These are phyloP conservation scores for Catharus bicknelli DNA, from an alignment of 2,113 vertebrate species.

Conservation along the genomic window DNA sequence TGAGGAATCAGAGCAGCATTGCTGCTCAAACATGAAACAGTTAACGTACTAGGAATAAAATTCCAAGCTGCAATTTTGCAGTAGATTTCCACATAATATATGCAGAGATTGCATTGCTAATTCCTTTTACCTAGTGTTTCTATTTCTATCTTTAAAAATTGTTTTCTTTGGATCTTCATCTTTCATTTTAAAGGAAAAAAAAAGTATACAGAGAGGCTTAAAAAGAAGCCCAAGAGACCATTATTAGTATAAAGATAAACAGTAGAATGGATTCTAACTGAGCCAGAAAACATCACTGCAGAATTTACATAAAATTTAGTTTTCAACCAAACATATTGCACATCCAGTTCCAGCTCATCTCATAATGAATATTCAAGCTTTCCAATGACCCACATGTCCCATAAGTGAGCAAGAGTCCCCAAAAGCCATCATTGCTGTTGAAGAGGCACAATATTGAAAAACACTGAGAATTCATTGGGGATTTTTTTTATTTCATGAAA, in stretches of 20 bases:
- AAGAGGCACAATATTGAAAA: conserved; percentile 49
- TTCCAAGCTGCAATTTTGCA: conserved; percentile 27
- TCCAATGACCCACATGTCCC: conserved; percentile 42
- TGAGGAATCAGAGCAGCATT: neutral
- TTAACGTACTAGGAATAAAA: conserved; percentile 49
- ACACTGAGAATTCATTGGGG: conserved; percentile 30
- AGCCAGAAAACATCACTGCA: conserved; percentile 59
- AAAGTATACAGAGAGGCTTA: conserved; percentile 29
- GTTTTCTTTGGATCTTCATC: conserved; percentile 46
- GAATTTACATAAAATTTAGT: conserved; percentile 68
- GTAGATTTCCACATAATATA: conserved; percentile 42
- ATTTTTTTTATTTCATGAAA: neutral
- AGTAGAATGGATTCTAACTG: conserved; percentile 53
- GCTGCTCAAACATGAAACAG: neutral
- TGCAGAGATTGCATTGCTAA: conserved; percentile 53
- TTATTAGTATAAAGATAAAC: conserved; percentile 64
- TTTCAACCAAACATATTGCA: conserved; percentile 49
- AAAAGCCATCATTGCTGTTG: neutral
- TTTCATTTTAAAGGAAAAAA: conserved; percentile 51
- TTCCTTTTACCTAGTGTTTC: conserved; percentile 54
- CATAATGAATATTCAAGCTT: conserved; percentile 57
- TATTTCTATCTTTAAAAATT: conserved; percentile 56
- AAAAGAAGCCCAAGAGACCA: conserved; percentile 57
- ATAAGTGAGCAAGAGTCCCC: conserved; percentile 49
- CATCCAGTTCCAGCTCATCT: conserved; percentile 60